Base-by-base conservation (phyloP, 1,140 invertebrate species). In the Pomacea maculata region DNA sequence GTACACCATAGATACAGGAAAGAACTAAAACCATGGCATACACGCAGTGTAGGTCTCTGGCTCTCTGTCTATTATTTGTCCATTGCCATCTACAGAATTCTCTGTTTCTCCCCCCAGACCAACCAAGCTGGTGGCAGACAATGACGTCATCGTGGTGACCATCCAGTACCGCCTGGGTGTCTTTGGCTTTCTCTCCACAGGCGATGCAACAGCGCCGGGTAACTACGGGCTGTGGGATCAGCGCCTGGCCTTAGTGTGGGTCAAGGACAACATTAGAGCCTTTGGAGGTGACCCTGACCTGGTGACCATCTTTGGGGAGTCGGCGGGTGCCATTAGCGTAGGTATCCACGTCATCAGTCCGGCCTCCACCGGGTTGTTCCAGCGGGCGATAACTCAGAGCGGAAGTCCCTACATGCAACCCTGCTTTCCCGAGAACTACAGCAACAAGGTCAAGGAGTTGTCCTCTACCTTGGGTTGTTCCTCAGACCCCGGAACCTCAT, bases 241-340 rank as follows among this genome's bases (percentile, higher is more conserved):
- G 87, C 90, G 87, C 63, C 84, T 92, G 84, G 94, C 93, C 12
- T 80, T 94, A 11, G 92, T 85, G 89, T 94, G 94, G 94, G 89
- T 94, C 17, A 90, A 87, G 21, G 77, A 88, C 45, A 89, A 92
- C 82, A 89, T 90, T 78, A 71, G 72, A 11, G 64, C 57, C 15
- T 87, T 89, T 78, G 85, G 85, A 34, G 88, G 88, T 55, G 83
- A 89, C 82, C 81, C 83, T 45, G 73, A 84, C 15, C 74, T 70
- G 10, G 84, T 89, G 15, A 89, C 87, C 17, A n/a, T 89, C 15
- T 84, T 87, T 68, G 88, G 88, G 19, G 84, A 89, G 34, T 84
- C 82, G 19, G 86, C 88, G 1, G 88, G 88, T 45, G 80, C n/a
- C 34, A 54, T 57, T 45, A 78, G 77, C 57, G 65, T 71, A 15